A percentile compares a stretch with the other conserved stretches of the same genome.
These are phyloP conservation scores for Cosmia trapezina DNA, from an alignment of 2,888 invertebrate species.

Conservation along the genomic window DNA sequence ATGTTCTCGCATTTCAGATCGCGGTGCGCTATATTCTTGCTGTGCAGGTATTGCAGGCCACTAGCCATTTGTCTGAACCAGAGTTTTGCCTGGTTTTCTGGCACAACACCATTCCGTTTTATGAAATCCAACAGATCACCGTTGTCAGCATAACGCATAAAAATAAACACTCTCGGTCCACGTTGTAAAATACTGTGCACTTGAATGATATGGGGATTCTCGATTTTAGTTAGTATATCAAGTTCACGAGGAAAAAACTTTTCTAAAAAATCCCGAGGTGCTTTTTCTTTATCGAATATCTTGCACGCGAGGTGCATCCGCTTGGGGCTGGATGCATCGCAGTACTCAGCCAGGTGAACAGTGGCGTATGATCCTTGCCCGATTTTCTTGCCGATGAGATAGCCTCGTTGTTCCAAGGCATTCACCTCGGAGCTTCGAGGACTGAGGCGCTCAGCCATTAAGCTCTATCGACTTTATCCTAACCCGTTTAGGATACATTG, in stretches of 20 bases:
- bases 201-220: constrained; percentile 97
- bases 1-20: constrained; percentile 99
- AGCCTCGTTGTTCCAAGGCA: constrained; percentile 96
- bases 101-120: constrained; percentile 93
- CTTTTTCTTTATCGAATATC: constrained; percentile 97
- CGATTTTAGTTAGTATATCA: constrained; percentile 96
- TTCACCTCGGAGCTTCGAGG: constrained; percentile 95
- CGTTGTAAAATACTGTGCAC: constrained; percentile 96
- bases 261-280: constrained; percentile 96
- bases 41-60: constrained; percentile 95
- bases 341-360: constrained; percentile 96
- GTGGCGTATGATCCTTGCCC: constrained; percentile 98
- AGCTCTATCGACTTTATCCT: constrained; percentile 89
- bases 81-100: constrained; percentile 94
- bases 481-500: constrained; percentile 90
- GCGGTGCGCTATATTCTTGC: constrained; percentile 96
- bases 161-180: constrained; percentile 96
- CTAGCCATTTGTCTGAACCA: constrained; percentile 97
- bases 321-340: constrained; percentile 93
- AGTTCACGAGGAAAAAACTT: constrained; percentile 98
- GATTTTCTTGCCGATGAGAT: constrained; percentile 95
- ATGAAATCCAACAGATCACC: constrained; percentile 97
- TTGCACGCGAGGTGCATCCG: constrained; percentile 96
- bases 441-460: constrained; percentile 93
- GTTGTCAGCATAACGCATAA: constrained; percentile 97